Evolutionary conservation across 2,113 vertebrate genomes (phyloP).

Genomic region (Catharus minimus): DNA sequence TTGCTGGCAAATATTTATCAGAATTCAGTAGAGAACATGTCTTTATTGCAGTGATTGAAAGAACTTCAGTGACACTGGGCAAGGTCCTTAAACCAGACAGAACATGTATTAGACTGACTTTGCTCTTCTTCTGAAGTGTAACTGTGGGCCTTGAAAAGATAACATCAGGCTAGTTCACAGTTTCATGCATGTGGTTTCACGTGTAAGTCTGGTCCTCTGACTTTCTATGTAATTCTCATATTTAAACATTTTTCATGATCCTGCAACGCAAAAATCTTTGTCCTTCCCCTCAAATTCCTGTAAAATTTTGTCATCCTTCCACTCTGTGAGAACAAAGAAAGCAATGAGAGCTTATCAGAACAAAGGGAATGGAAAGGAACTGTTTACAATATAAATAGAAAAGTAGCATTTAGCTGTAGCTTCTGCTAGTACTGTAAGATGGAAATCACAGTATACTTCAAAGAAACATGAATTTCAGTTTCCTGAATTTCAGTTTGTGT

Average conservation of each 20-base stretch:
- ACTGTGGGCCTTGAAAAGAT: neutral
- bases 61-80: neutral
- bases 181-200: neutral
- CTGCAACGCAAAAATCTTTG: neutral
- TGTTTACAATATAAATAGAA: neutral
- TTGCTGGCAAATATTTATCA: neutral
- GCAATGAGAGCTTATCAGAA: neutral
- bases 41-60: neutral
- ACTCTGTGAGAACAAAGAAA: neutral
- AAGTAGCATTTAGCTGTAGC: neutral
- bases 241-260: neutral
- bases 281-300: neutral
- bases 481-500: neutral
- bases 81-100: neutral
- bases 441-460: neutral
- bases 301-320: neutral
- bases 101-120: neutral
- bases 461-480: neutral
- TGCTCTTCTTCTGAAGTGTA: neutral
- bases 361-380: neutral
- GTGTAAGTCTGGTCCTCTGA: neutral
- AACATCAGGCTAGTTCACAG: neutral
- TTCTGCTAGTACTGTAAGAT: neutral
- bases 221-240: neutral
- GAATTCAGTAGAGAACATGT: neutral